Percentiles rank a stretch among this genome's conserved stretches.
phyloP scores from a whole-genome alignment of 1,140 invertebrate genomes.

The Vanessa atalanta region DNA sequence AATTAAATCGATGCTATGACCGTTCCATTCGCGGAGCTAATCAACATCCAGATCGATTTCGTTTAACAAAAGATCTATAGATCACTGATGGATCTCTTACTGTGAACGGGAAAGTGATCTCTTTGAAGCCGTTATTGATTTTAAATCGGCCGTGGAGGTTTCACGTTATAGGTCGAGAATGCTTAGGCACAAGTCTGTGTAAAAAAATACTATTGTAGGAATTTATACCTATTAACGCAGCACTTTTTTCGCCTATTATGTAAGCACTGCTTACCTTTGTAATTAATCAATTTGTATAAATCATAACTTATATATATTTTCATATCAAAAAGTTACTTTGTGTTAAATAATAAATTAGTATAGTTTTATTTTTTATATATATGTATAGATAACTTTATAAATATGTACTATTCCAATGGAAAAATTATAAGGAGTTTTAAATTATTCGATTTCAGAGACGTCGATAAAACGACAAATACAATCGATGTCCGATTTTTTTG shows the following conservation, averaged over 20 bases:
- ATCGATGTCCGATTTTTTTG: not conserved
- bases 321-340: too few relatives aligned
- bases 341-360: too few relatives aligned
- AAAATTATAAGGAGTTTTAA: too few relatives aligned
- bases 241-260: not conserved
- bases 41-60: slow-evolving; percentile 68
- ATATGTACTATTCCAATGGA: too few relatives aligned
- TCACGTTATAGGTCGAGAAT: slow-evolving; percentile 54
- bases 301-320: too few relatives aligned
- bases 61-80: slow-evolving; percentile 72
- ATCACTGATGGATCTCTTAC: slow-evolving; percentile 75
- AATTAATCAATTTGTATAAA: too few relatives aligned
- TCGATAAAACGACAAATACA: not conserved
- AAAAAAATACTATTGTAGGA: slow-evolving; percentile 20
- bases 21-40: slow-evolving; percentile 58
- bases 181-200: slow-evolving; percentile 43
- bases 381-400: too few relatives aligned
- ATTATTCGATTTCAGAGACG: too few relatives aligned
- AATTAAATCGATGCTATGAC: slow-evolving; percentile 40
- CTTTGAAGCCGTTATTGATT: slow-evolving; percentile 73
- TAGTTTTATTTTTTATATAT: too few relatives aligned
- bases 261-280: not conserved
- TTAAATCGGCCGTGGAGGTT: slow-evolving; percentile 66
- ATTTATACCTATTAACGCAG: not conserved
- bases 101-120: slow-evolving; percentile 72